Evolutionary conservation across 1,140 invertebrate species (phyloP).

Genomic region (Antheraea mylitta): DNA sequence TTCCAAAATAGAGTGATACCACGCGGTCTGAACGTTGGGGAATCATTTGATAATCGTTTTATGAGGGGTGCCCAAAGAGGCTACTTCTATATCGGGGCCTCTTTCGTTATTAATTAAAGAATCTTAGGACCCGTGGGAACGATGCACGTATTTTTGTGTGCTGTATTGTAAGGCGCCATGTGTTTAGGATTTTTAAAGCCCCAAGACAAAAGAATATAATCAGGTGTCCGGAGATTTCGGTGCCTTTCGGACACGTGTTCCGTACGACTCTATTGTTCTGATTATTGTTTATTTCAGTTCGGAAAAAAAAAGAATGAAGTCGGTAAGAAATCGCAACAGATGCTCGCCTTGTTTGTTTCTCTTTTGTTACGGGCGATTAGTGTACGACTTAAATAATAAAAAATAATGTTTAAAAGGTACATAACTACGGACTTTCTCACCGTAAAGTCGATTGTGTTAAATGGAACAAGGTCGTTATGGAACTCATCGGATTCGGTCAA

Average conservation of each 20-base stretch:
- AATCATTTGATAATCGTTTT: slow-evolving; percentile 74
- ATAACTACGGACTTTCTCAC: slow-evolving; percentile 21
- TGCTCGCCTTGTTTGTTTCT: slow-evolving; percentile 38
- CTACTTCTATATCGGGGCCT: slow-evolving; percentile 59
- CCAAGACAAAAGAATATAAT: slow-evolving; percentile 55
- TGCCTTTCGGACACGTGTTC: slow-evolving; percentile 54
- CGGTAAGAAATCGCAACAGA: slow-evolving; percentile 46
- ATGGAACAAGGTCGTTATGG: slow-evolving; percentile 44
- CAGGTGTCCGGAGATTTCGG: slow-evolving; percentile 46
- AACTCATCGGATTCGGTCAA: slow-evolving; percentile 35
- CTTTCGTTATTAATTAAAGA: slow-evolving; percentile 70
- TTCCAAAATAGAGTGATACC: slow-evolving; percentile 45
- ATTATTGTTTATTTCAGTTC: slow-evolving; percentile 43
- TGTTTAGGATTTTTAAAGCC: slow-evolving; percentile 48
- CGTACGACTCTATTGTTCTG: slow-evolving; percentile 42
- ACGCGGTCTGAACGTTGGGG: slow-evolving; percentile 42
- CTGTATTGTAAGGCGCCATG: slow-evolving; percentile 41
- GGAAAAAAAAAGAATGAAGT: too few relatives aligned
- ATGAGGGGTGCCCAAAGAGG: slow-evolving; percentile 61
- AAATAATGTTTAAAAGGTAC: slow-evolving; percentile 16
- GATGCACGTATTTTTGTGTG: slow-evolving; percentile 30
- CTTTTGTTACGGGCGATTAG: slow-evolving; percentile 34
- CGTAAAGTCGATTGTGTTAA: slow-evolving; percentile 23
- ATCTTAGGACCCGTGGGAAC: slow-evolving; percentile 67
- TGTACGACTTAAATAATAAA: slow-evolving; percentile 17